Conservation (phyloP, 2,888 invertebrate species). For the Nomada ferruginata region DNA sequence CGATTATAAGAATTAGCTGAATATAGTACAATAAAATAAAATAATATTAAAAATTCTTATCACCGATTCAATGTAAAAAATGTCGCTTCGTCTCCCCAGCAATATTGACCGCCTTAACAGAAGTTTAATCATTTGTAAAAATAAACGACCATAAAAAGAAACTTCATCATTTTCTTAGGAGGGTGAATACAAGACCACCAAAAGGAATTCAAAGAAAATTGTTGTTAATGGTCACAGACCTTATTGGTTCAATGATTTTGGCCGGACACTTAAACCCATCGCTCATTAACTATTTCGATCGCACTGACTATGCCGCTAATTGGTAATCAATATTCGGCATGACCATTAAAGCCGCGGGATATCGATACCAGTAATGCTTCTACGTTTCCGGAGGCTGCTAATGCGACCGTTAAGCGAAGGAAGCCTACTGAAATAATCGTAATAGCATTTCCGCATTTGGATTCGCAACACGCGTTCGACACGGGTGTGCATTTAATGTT, state of each 20-base stretch:
- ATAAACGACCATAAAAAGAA: constrained; percentile 4
- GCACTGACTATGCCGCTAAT: constrained; percentile 72
- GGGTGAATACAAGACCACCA: neutral
- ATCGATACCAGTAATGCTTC: constrained; percentile 54
- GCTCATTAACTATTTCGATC: constrained; percentile 71
- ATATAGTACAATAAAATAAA: neutral
- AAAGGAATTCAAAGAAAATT: constrained; percentile 7
- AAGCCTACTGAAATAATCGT: constrained; percentile 58
- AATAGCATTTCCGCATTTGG: constrained; percentile 49
- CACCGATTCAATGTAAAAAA: too few relatives aligned
- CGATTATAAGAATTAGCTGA: too few relatives aligned
- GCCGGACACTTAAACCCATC: constrained; percentile 35
- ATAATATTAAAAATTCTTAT: neutral
- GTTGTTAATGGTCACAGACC: constrained; percentile 23
- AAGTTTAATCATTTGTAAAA: neutral
- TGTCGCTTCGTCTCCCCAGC: too few relatives aligned
- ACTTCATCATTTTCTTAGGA: neutral
- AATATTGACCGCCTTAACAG: constrained; percentile 11
- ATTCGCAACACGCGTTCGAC: constrained; percentile 62
- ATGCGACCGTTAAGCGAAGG: constrained; percentile 58
- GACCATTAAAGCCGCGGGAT: constrained; percentile 66
- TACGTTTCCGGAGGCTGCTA: constrained; percentile 47
- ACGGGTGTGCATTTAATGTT: constrained; percentile 51
- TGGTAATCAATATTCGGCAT: constrained; percentile 74
- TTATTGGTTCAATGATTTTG: constrained; percentile 5